Evolutionary conservation across 2,888 invertebrate species (phyloP).

Genomic region (Aspidapion aeneum): DNA sequence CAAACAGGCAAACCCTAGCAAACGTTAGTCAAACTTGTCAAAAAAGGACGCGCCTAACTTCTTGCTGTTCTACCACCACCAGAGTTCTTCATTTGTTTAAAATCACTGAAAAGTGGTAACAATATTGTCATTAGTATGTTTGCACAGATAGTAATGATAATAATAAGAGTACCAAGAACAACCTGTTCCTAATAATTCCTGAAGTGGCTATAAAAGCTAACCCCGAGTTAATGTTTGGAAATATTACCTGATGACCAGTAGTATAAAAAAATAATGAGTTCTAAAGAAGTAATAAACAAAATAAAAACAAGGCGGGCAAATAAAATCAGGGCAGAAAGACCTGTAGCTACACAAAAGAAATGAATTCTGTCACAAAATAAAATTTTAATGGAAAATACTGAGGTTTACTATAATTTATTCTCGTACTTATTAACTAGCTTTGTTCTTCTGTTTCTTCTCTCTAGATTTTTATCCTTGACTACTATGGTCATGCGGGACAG

Average conservation of each 20-base stretch:
- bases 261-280: slow-evolving; percentile 76
- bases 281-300: slow-evolving; percentile 54
- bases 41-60: too few relatives aligned
- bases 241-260: slow-evolving; percentile 91
- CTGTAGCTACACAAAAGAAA: slow-evolving; percentile 58
- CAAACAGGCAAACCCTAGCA: slow-evolving; percentile 59
- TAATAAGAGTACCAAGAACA: slow-evolving; percentile 63
- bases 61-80: too few relatives aligned
- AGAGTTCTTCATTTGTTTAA: too few relatives aligned
- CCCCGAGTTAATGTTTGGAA: slow-evolving; percentile 91
- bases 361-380: too few relatives aligned
- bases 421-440: too few relatives aligned
- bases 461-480: too few relatives aligned
- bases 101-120: slow-evolving; percentile 63
- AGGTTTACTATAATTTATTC: too few relatives aligned
- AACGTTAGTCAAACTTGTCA: slow-evolving; percentile 69
- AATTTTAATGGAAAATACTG: too few relatives aligned
- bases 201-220: slow-evolving; percentile 83
- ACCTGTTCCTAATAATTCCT: slow-evolving; percentile 55
- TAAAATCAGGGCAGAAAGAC: slow-evolving; percentile 57
- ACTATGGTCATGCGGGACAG: too few relatives aligned
- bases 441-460: too few relatives aligned
- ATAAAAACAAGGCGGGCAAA: slow-evolving; percentile 51
- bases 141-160: slow-evolving; percentile 78
- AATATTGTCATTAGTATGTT: slow-evolving; percentile 61